These are phyloP conservation scores for Cliona cf. orientalis DNA, from an alignment of 37 sponge, comb jelly and placozoan species.

Conservation along the genomic window DNA sequence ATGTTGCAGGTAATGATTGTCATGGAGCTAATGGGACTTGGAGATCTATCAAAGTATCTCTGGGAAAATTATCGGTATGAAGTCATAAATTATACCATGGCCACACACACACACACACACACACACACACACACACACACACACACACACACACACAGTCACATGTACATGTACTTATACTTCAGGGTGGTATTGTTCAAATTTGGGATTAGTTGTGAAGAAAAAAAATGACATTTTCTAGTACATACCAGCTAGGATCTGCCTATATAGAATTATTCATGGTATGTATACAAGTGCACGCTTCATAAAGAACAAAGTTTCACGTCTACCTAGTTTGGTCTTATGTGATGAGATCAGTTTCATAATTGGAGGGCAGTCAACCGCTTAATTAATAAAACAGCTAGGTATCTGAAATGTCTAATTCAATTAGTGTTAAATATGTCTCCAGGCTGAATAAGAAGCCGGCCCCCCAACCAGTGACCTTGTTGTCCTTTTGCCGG, in stretches of 20 bases:
- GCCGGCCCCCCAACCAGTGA: slow-evolving; percentile 7
- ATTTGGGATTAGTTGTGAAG: too few species aligned
- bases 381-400: too few species aligned
- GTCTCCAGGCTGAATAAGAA: neutral
- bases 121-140: neutral
- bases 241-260: too few species aligned
- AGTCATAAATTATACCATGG: neutral
- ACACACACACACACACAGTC: neutral
- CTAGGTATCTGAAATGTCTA: neutral
- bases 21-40: slow-evolving; percentile 58
- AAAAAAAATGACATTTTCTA: too few species aligned
- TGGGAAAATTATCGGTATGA: slow-evolving; percentile 31
- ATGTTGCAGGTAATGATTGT: slow-evolving; percentile 49
- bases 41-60: slow-evolving; percentile 46
- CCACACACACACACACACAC: neutral
- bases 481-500: slow-evolving; percentile 28
- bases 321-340: too few species aligned
- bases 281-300: too few species aligned
- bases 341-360: too few species aligned
- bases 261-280: too few species aligned
- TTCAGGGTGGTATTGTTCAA: too few species aligned
- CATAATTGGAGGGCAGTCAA: too few species aligned
- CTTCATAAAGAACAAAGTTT: too few species aligned
- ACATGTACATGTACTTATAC: neutral
- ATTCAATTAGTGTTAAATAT: neutral